phyloP scores from a whole-genome alignment of 2,113 vertebrate species.

The Carettochelys insculpta region DNA sequence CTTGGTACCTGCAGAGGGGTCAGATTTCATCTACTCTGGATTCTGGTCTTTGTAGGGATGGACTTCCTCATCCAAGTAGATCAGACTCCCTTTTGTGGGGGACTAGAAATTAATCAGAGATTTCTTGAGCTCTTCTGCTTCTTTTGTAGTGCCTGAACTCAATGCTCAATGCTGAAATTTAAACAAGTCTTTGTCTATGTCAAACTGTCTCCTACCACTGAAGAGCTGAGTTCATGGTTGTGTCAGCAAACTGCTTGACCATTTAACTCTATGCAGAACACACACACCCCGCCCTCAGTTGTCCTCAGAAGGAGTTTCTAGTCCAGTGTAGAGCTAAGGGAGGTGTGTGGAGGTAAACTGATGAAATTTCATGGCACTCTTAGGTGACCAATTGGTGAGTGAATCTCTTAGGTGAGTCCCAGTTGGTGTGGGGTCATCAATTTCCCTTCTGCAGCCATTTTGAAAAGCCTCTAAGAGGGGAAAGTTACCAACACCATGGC shows the following conservation, averaged over 20 bases:
- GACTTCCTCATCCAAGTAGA: not conserved
- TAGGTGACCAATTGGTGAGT: too few species aligned
- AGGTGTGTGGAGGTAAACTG: too few species aligned
- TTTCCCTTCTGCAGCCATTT: too few species aligned
- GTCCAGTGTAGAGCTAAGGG: too few species aligned
- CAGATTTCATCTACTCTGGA: not conserved
- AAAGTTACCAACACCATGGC: too few species aligned
- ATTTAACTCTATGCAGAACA: not conserved
- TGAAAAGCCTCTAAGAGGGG: too few species aligned
- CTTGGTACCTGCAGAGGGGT: not conserved
- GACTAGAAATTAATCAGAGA: not conserved
- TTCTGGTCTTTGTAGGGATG: not conserved
- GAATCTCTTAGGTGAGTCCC: too few species aligned
- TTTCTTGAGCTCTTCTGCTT: not conserved
- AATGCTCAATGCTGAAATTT: not conserved
- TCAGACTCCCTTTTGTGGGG: not conserved
- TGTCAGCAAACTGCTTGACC: not conserved
- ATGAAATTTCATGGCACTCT: too few species aligned
- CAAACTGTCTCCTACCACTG: not conserved
- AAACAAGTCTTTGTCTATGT: not conserved
- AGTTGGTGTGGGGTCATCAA: too few species aligned
- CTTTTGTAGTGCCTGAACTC: not conserved
- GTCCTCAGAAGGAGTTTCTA: not conserved
- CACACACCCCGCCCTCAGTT: not conserved
- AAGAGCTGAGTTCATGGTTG: not conserved